phyloP scores from a whole-genome alignment of 1,140 invertebrate genomes.

The Potamilus streckersoni region DNA sequence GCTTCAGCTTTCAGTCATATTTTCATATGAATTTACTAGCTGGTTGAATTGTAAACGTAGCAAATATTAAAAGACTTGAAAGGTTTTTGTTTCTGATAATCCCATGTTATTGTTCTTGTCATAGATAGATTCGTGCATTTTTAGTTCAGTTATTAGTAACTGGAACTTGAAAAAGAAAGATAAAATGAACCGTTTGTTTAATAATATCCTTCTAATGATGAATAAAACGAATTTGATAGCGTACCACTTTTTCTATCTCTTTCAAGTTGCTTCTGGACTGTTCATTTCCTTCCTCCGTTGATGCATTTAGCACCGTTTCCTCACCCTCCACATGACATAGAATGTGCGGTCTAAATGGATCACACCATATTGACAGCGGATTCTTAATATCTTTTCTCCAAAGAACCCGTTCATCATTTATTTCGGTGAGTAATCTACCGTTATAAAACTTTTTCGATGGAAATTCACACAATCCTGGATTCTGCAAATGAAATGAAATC shows the following conservation, averaged over 20 bases:
- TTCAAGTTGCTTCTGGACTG: conserved; percentile 51
- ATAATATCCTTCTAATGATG: background rate
- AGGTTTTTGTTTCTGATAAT: too few species aligned
- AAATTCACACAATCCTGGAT: conserved; percentile 52
- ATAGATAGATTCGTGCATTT: too few species aligned
- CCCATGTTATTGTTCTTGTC: too few species aligned
- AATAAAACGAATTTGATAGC: background rate
- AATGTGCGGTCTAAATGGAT: conserved; percentile 28
- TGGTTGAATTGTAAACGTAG: too few species aligned
- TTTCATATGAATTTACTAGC: too few species aligned
- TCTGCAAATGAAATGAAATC: conserved; percentile 33
- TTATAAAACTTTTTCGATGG: conserved; percentile 53
- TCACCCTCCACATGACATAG: conserved; percentile 55
- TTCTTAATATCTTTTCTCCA: too few species aligned
- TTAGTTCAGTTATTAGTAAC: too few species aligned
- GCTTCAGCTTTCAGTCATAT: too few species aligned
- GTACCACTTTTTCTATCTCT: conserved; percentile 53
- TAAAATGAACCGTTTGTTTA: background rate
- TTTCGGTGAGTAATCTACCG: conserved; percentile 32
- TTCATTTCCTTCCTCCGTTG: conserved; percentile 58
- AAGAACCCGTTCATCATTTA: background rate
- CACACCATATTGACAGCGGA: too few species aligned
- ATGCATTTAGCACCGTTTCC: conserved; percentile 47
- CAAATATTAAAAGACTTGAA: too few species aligned
- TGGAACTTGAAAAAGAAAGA: too few species aligned